A percentile compares a stretch with the other conserved stretches of the same genome.
phyloP scores from a whole-genome alignment of 1,140 invertebrate genomes.

The Venustaconcha ellipsiformis region DNA sequence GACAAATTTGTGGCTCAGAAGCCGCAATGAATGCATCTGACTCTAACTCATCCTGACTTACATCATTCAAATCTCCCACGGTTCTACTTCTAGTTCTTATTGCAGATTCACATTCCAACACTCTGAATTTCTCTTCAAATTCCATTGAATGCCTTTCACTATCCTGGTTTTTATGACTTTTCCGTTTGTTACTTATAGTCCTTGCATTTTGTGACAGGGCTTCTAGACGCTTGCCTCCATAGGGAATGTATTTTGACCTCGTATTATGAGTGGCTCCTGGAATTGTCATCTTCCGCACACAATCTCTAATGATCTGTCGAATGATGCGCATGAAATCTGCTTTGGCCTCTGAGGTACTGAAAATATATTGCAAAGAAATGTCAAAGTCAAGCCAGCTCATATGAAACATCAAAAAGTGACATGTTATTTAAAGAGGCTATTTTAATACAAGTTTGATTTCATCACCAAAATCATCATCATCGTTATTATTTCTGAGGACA shows the following conservation, averaged over 20 bases:
- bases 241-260: conserved; percentile 48
- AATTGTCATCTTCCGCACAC: conserved; percentile 63
- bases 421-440: no score
- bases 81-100: conserved; percentile 91
- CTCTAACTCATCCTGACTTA: conserved; percentile 88
- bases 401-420: no score
- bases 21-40: conserved; percentile 78
- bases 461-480: no score
- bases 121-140: conserved; percentile 75
- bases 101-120: conserved; percentile 71
- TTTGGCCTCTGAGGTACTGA: conserved; percentile 92
- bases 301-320: conserved; percentile 92
- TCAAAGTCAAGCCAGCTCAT: no score
- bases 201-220: conserved; percentile 46
- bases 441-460: no score
- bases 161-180: conserved; percentile 43
- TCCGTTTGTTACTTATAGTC: conserved; percentile 77
- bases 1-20: conserved; percentile 63
- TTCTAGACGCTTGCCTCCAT: conserved; percentile 44
- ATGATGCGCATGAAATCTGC: conserved; percentile 97
- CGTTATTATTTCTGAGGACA: no score
- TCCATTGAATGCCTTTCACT: conserved; percentile 90
- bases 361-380: conserved; percentile 36
- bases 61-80: conserved; percentile 78
- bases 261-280: conserved; percentile 30